phyloP scores from a whole-genome alignment of 2,888 invertebrate genomes.

The Cylindroiulus punctatus region DNA sequence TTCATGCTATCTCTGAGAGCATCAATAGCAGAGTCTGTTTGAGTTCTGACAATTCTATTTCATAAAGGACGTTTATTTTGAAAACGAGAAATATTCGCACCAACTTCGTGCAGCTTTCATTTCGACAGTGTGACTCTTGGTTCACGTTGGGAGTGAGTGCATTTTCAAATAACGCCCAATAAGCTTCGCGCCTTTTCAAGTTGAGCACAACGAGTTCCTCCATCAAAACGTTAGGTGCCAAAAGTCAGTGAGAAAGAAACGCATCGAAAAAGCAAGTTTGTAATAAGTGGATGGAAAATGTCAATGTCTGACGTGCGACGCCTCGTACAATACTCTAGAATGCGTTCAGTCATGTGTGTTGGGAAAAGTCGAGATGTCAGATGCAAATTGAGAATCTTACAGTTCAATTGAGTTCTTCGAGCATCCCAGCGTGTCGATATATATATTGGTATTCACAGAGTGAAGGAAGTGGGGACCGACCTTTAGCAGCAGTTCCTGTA shows the following conservation, averaged over 20 bases:
- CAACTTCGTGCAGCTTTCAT: background rate
- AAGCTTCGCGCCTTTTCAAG: background rate
- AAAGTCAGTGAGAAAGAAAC: conserved; percentile 42
- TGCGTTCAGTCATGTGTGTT: conserved; percentile 29
- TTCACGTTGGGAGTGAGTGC: background rate
- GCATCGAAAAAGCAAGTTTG: background rate
- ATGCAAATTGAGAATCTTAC: conserved; percentile 34
- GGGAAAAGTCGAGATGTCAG: conserved; percentile 29
- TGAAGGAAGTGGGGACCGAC: conserved; percentile 21
- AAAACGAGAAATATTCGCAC: background rate
- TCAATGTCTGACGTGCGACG: conserved; percentile 5
- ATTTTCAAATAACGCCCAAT: conserved; percentile 34
- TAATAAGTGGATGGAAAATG: conserved; percentile 42
- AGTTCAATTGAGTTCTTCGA: conserved; percentile 32
- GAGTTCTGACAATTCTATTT: background rate
- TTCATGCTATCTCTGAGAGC: background rate
- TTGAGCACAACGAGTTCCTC: background rate
- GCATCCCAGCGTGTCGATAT: conserved; percentile 5
- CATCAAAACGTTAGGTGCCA: conserved; percentile 25
- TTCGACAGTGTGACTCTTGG: background rate
- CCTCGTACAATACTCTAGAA: conserved; percentile 2
- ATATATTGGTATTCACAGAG: background rate
- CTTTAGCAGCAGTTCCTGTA: conserved; percentile 29
- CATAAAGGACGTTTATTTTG: background rate
- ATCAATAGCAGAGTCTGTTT: background rate